These are phyloP conservation scores for Anolis apletophallus DNA, from an alignment of 2,797 vertebrate species.

Conservation along the genomic window DNA sequence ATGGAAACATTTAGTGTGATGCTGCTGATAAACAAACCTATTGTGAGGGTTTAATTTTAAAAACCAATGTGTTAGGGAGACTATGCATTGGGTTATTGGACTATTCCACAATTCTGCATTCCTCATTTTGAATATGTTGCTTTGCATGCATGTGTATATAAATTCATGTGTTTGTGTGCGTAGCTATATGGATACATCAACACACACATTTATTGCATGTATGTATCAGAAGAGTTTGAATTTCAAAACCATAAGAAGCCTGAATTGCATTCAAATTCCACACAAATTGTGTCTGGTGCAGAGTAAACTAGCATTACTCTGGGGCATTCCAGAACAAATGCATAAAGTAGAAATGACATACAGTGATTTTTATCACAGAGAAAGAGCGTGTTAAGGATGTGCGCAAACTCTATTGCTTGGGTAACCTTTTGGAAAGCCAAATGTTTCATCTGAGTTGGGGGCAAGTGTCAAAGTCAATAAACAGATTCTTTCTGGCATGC, in stretches of 20 bases:
- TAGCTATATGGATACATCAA: too few relatives aligned
- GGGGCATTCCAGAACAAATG: background rate
- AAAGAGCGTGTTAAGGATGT: background rate
- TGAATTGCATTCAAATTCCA: background rate
- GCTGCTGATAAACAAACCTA: conserved; percentile 53
- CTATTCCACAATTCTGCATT: background rate
- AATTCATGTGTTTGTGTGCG: too few relatives aligned
- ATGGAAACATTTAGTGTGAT: conserved; percentile 57
- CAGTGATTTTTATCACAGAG: background rate
- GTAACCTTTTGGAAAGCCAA: background rate
- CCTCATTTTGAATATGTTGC: background rate
- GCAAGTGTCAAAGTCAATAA: background rate
- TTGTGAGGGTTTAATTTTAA: conserved; percentile 47
- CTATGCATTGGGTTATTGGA: background rate
- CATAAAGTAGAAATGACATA: background rate
- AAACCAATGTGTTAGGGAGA: background rate
- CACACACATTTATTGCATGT: too few relatives aligned
- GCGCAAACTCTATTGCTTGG: background rate
- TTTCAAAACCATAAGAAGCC: background rate
- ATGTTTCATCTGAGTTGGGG: background rate
- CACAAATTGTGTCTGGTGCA: background rate
- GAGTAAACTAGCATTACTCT: background rate
- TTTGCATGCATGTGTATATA: background rate
- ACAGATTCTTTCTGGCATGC: background rate
- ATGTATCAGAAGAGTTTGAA: background rate